Evolutionary conservation across 1,140 invertebrate genomes (phyloP).

Genomic region (Drosophila oshimai): DNA sequence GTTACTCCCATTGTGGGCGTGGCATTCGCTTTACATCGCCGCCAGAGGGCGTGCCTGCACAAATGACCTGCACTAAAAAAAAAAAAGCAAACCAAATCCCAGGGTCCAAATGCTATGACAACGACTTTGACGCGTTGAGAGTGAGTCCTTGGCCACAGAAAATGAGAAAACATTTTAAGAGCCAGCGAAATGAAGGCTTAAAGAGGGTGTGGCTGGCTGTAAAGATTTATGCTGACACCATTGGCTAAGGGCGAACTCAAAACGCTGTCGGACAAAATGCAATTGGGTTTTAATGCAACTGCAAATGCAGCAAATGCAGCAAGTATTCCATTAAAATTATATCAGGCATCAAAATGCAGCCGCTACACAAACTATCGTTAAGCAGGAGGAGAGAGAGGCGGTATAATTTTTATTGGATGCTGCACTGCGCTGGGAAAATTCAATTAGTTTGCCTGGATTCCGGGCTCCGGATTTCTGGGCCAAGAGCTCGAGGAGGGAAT

Average conservation of each 20-base stretch:
- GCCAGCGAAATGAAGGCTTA: constrained; percentile 2
- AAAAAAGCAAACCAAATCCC: constrained; percentile 7
- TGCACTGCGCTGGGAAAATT: constrained; percentile 29
- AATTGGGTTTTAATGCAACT: constrained; percentile 68
- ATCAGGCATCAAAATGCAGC: constrained; percentile 40
- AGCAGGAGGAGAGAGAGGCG: not conserved
- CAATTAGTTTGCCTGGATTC: constrained; percentile 36
- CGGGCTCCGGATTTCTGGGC: constrained; percentile 1
- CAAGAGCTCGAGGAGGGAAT: constrained; percentile 15
- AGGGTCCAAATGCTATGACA: constrained; percentile 45
- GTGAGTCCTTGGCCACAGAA: constrained; percentile 9
- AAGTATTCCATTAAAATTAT: constrained; percentile 68
- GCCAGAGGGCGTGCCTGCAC: constrained; percentile 32
- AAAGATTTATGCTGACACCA: constrained; percentile 26
- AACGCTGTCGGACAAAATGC: constrained; percentile 24
- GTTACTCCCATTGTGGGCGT: constrained; percentile 32
- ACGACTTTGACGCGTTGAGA: constrained; percentile 28
- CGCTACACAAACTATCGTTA: constrained; percentile 31
- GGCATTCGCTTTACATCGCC: not conserved
- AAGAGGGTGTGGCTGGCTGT: constrained; percentile 18
- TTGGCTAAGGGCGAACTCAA: constrained; percentile 12
- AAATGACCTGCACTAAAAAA: constrained; percentile 49
- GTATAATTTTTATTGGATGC: constrained; percentile 38
- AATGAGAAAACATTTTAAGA: constrained; percentile 20
- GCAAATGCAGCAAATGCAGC: constrained; percentile 46